phyloP scores from a whole-genome alignment of 2,797 vertebrate genomes.

The Denticeps clupeoides region DNA sequence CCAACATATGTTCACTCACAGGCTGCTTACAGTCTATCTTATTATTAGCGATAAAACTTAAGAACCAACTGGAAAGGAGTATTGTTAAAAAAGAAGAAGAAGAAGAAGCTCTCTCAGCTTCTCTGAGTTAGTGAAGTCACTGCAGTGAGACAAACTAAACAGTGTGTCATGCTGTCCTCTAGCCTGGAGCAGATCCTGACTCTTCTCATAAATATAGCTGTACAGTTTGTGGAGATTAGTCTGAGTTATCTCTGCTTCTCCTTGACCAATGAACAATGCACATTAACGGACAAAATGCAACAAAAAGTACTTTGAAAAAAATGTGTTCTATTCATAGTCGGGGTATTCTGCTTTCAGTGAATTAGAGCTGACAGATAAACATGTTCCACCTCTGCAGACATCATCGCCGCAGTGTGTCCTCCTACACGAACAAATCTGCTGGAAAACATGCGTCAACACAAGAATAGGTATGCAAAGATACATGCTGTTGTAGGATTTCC shows the following conservation, averaged over 20 bases:
- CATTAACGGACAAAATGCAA: not conserved
- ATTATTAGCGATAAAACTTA: too few species aligned
- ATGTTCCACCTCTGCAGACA: conserved; percentile 15
- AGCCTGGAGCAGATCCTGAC: conserved; percentile 19
- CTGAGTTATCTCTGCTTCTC: conserved; percentile 13
- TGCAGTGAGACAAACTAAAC: conserved; percentile 7
- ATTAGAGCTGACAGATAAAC: conserved; percentile 27
- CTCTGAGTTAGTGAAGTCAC: conserved; percentile 1
- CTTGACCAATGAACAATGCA: not conserved
- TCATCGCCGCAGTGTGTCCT: conserved; percentile 20
- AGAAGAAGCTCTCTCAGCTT: too few species aligned
- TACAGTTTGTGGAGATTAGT: conserved; percentile 21
- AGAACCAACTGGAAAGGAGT: too few species aligned
- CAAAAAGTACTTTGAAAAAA: not conserved
- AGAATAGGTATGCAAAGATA: conserved; percentile 5
- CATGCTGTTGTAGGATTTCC: conserved; percentile 4
- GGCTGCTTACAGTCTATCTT: too few species aligned
- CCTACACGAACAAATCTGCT: conserved; percentile 16
- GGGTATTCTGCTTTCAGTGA: conserved; percentile 22
- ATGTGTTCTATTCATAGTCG: not conserved
- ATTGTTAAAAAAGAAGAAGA: too few species aligned
- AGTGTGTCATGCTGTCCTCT: conserved; percentile 11
- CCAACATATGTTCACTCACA: too few species aligned
- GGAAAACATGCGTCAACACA: conserved; percentile 9
- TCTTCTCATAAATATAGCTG: conserved; percentile 23